Evolutionary conservation across 2,113 vertebrate genomes (phyloP), one percentile per base, ranked within the genome.

Genomic region (Rhabdomys dilectus): DNA sequence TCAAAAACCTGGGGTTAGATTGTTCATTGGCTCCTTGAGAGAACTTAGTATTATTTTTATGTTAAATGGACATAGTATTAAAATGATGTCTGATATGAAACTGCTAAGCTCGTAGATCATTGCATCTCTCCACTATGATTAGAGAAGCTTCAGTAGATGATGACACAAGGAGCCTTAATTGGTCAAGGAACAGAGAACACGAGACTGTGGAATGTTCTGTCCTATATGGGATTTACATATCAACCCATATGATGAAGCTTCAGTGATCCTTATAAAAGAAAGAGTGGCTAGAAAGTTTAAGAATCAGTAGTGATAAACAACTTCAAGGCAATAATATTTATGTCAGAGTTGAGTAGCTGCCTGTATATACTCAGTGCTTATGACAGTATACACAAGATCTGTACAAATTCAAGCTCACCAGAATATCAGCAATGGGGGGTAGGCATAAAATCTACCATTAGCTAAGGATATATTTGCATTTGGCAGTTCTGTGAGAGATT

Each of bases 191-290:
- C 22, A n/a, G 36, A 58, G 36, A 82, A 82, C 24, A 82, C 24
- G 22, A 58, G 80, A 15, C 53, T 58, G 1, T 82, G 36, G 21
- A 81, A 12, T 36, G 3, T n/a, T 58, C 12, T 82, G 21, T 11
- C 12, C 10, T 60, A 39, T 0, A 7, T 82, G 53, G 21, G 22
- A 60, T 36, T 26, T 26, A 82, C 21, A 5, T 64, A 42, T 45
- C 16, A 64, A 19, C 7, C 1, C n/a, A 9, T 62, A 19, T 0
- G 0, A 15, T 17, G 2, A 85, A 85, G 82, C 4, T 26, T 62
- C 13, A 31, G 81, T 60, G 15, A 42, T 29, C 24, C 16, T 85
- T 39, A 19, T 42, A 8, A 39, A 62, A 31, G 16, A 39, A 62
- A 31, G 39, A 64, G 26, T 15, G 39, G 13, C n/a, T 64, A 45